Evolutionary conservation across 2,113 vertebrate genomes (phyloP).

Genomic region (Pachyramphus minor): DNA sequence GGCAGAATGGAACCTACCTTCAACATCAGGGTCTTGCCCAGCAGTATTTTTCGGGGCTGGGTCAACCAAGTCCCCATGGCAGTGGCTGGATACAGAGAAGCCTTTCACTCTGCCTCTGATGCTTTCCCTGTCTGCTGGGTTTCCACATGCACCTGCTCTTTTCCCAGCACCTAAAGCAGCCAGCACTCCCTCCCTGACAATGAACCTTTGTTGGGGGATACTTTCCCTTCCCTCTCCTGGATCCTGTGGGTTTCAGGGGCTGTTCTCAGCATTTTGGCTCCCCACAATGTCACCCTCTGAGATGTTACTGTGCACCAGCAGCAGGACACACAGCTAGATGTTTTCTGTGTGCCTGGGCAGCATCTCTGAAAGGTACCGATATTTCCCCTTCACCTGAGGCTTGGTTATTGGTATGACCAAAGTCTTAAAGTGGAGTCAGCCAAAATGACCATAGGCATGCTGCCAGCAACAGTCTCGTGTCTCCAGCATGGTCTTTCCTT

Average conservation of each 20-base stretch:
- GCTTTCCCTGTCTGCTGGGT: neutral
- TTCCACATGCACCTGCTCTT: neutral
- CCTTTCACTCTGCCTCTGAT: neutral
- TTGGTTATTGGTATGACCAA: neutral
- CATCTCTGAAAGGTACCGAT: neutral
- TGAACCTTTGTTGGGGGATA: fast-evolving
- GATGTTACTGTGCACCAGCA: neutral
- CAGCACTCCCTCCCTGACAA: fast-evolving
- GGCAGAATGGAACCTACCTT: neutral
- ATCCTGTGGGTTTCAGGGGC: neutral
- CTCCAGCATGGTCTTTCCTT: neutral
- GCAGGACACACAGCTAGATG: neutral
- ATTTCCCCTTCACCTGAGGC: neutral
- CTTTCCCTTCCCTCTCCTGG: neutral
- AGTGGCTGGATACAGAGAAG: neutral
- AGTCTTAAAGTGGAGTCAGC: neutral
- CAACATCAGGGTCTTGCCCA: neutral
- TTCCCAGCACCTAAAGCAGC: neutral
- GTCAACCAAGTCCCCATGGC: fast-evolving
- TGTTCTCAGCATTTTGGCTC: neutral
- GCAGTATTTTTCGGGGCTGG: neutral
- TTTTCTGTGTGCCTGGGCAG: neutral
- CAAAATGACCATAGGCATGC: neutral
- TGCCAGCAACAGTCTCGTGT: neutral
- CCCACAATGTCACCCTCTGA: neutral